Base-by-base conservation (phyloP, 1,140 invertebrate genomes). In the Diplogasteroides magnus region DNA sequence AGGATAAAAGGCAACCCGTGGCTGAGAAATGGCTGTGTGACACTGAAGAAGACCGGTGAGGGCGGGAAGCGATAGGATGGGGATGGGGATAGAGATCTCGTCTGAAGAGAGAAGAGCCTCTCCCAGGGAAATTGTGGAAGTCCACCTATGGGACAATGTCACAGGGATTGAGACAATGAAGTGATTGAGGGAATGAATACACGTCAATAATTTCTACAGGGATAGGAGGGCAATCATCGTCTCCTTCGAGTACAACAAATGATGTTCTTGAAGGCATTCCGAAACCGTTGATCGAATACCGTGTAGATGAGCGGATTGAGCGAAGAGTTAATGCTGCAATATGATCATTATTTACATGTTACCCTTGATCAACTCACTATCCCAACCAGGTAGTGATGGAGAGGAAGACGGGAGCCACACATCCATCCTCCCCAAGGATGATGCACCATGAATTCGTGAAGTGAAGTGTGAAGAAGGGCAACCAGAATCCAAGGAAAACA, bases 231-330 rank as follows among this genome's bases (percentile, higher is more conserved):
- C n/a, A 48, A 19, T 19, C 19, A 48, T 48, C 37, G 37, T 48
- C 37, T 48, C 19, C 37, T 48, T 19, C 6, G 19, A 11, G 37
- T 48, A 19, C 37, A 48, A 48, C 37, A 48, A 48, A 97, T 89
- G 69, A 98, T 89, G 84, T 94, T 96, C 81, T 94, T 92, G 86
- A 98, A 99, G 27, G 96, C 95, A 87, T 97, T 97, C 68, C 96
- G 88, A 85, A 98, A 99, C 84, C 98, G 94, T 19, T 92, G 91
- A 86, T 99, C 98, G 87, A 98, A 98, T 80, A 99, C 95, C 55
- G 95, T 98, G 84, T 98, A 98, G 83, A 98, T 98, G 72, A 98
- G 90, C 13, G 94, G 94, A 86, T 97, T 98, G 63, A 97, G 90
- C 82, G 93, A 96, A 80, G 86, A 95, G 86, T 98, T 99, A 86